Evolutionary conservation across 2,888 invertebrate species (phyloP), one percentile per base, ranked within the genome.

Genomic region (Ceraclea dissimilis): DNA sequence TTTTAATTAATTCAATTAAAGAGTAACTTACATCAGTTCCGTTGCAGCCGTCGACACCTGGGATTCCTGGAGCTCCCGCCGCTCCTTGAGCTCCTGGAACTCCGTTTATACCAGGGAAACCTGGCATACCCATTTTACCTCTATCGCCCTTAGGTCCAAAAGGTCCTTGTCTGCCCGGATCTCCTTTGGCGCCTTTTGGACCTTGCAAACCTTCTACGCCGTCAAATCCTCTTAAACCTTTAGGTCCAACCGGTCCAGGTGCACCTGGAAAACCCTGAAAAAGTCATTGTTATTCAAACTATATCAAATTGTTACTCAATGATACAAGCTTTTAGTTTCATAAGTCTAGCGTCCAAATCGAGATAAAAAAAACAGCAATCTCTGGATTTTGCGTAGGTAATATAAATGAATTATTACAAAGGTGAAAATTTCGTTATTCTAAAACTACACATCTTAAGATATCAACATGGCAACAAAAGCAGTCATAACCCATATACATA

Each of bases 21-120:
- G n/a, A n/a, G n/a, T n/a, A n/a, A 77, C 83, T 80, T 79, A 92
- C 93, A 71, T 93, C 93, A 53, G 93, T 92, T 67, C 97, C 97
- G 67, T 97, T 96, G 69, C 97, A 98, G 10, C 97, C 98, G 69
- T 97, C 95, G 65, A 88, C 76, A 52, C 97, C 97, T 43, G 90
- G 85, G 46, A 82, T 75, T 64, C 95, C 95, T n/a, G 89, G 78
- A 1, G 78, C 67, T 51, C 94, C 90, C 1, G 80, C 65, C 55
- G 79, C 79, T 31, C 90, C 90, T 67, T 80, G 82, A 58, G 80
- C 68, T 58, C 90, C 90, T 18, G 85, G 87, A 60, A 86, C 75
- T 49, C 90, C 90, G 65, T 83, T 80, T 59, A 83, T 80, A 60
- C 91, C 93, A 4, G 88, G 83, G 69, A 88, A 90, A 57, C 96